Percentiles rank a stretch among this genome's conserved stretches.
Conservation (phyloP, 2,888 invertebrate species). For the Eristalinus sepulchralis region DNA sequence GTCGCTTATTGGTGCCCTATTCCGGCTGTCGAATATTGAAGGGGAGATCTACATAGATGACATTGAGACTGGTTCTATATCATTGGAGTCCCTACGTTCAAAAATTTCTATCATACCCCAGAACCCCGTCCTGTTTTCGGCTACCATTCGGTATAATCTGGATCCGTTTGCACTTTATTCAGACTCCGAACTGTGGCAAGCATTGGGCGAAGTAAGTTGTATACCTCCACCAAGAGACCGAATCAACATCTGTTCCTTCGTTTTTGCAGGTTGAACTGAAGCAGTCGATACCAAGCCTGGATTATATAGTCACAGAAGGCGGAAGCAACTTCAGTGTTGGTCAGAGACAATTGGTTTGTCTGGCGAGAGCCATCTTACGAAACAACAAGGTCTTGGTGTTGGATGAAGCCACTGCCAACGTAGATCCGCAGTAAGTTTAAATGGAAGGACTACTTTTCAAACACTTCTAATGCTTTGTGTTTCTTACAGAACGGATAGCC, state of each 20-base stretch:
- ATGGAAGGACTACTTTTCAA: neutral
- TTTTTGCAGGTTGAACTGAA: conserved; percentile 82
- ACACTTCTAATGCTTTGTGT: conserved; percentile 77
- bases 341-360: conserved; percentile 85
- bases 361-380: conserved; percentile 85
- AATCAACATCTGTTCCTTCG: neutral
- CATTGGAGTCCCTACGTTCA: conserved; percentile 81
- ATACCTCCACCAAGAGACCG: neutral
- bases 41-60: conserved; percentile 89
- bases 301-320: conserved; percentile 82
- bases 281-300: conserved; percentile 81
- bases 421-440: conserved; percentile 83
- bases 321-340: conserved; percentile 86
- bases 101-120: conserved; percentile 84
- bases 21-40: conserved; percentile 87
- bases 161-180: conserved; percentile 83
- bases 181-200: conserved; percentile 79
- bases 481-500: conserved; percentile 86
- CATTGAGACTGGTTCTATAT: conserved; percentile 83
- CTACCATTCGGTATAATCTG: conserved; percentile 85
- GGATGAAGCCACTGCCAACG: conserved; percentile 88
- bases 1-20: conserved; percentile 89
- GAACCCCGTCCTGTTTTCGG: conserved; percentile 83
- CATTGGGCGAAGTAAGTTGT: conserved; percentile 76
- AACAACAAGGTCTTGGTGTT: conserved; percentile 85